Base-by-base conservation (phyloP, 2,888 invertebrate species). In the Conops quadrifasciatus region DNA sequence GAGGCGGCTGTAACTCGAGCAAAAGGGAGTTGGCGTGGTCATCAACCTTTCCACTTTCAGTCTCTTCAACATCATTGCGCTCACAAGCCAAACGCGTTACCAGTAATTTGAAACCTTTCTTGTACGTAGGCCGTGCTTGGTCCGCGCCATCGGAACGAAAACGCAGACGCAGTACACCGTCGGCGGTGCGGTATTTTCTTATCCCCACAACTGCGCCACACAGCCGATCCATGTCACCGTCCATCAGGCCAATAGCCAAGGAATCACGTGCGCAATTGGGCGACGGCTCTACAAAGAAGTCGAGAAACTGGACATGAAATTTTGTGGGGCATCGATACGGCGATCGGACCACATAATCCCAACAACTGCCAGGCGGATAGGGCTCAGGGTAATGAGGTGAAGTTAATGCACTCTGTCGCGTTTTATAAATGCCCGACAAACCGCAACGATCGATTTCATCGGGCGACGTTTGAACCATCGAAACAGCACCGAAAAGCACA, bases 271-370 rank as follows among this genome's bases (percentile, higher is more conserved):
- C 78, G 79, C 90, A 90, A 71, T 87, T 87, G 7, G 80, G 75
- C 4, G 89, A 87, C 1, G 85, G 72, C 75, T 87, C 86, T 53
- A 90, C 73, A 71, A 86, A 79, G 75, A 90, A 90, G 78, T 89
- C 88, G 56, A 89, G 78, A 77, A 90, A 89, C 76, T 88, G 87
- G 43, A 90, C 82, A 72, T 88, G 87, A 77, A 88, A 89, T 62
- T 86, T 83, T 63, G 87, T 87, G 16, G 87, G 84, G 74, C 89
- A 89, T 7, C 82, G 84, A 65, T 81, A 83, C 3, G 86, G 86
- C 1, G 88, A 88, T 71, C 87, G 87, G 28, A 90, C 78, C 4
- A 84, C 82, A 75, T 88, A 90, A 74, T 87, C 83, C 80, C 79
- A 79, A 77, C 90, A 90, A 2, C 82, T 77, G 72, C 87, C 84